Percentiles rank a stretch among this genome's conserved stretches.
These are phyloP conservation scores for Sander lucioperca DNA, from an alignment of 2,113 vertebrate genomes.

Conservation along the genomic window DNA sequence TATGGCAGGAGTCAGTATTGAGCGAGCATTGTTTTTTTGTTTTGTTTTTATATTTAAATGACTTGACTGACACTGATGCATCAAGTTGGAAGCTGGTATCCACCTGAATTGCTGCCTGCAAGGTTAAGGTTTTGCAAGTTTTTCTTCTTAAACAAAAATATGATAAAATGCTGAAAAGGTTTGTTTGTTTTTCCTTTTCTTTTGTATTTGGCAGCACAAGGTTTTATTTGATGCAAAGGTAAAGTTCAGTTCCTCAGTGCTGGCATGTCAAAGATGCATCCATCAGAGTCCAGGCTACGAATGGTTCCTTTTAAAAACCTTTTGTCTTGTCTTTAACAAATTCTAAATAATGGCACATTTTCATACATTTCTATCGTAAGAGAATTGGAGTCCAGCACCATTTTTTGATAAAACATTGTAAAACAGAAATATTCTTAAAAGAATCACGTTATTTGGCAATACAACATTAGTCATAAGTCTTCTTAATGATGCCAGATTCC, in stretches of 20 bases:
- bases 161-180: not conserved
- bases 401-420: constrained; percentile 7
- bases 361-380: not conserved
- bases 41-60: no score
- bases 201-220: not conserved
- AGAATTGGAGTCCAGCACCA: not conserved
- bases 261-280: not conserved
- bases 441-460: constrained; percentile 40
- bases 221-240: constrained; percentile 6
- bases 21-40: not conserved
- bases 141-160: not conserved
- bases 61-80: not conserved
- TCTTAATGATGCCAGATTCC: constrained; percentile 64
- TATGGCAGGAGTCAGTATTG: not conserved
- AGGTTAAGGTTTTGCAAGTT: not conserved
- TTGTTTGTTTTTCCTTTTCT: not conserved
- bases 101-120: not conserved
- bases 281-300: not conserved
- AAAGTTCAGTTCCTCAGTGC: not conserved
- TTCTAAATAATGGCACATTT: not conserved
- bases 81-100: not conserved
- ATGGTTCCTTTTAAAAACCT: not conserved
- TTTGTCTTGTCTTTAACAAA: not conserved
- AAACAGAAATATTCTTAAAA: constrained; percentile 2
- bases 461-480: constrained; percentile 56